Evolutionary conservation across 2,888 invertebrate genomes (phyloP).

Genomic region (Epirrhoe alternata): DNA sequence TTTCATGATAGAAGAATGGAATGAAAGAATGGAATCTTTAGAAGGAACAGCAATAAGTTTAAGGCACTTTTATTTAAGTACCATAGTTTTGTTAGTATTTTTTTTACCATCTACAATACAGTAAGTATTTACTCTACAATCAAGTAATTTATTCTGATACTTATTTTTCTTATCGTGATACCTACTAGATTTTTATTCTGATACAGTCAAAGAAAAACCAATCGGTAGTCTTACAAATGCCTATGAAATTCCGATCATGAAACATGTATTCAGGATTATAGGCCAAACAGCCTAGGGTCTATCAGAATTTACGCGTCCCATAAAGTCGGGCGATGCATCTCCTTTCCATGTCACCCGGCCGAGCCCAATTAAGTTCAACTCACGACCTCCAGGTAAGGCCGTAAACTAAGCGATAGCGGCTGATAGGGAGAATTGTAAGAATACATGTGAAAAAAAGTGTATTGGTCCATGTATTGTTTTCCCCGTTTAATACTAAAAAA

Average conservation of each 20-base stretch:
- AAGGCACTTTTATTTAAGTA: too few species aligned
- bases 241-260: conserved; percentile 34
- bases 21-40: too few species aligned
- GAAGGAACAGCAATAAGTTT: too few species aligned
- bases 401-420: conserved; percentile 46
- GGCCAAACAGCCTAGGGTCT: conserved; percentile 71
- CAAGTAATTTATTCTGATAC: too few species aligned
- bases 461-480: not conserved
- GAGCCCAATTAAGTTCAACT: conserved; percentile 83
- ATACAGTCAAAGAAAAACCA: not conserved
- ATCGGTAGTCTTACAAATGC: not conserved
- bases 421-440: conserved; percentile 18
- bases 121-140: too few species aligned
- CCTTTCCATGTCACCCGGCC: conserved; percentile 82
- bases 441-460: conserved; percentile 7
- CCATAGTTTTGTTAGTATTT: too few species aligned
- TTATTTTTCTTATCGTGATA: too few species aligned
- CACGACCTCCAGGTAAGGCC: conserved; percentile 75
- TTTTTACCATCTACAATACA: too few species aligned
- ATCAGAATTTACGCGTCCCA: conserved; percentile 80
- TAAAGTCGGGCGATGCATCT: conserved; percentile 80
- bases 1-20: too few species aligned
- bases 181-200: too few species aligned
- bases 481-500: too few species aligned
- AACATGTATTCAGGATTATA: conserved; percentile 57